phyloP scores from a whole-genome alignment of 2,797 vertebrate species.

The Tenualosa thibaudeaui region DNA sequence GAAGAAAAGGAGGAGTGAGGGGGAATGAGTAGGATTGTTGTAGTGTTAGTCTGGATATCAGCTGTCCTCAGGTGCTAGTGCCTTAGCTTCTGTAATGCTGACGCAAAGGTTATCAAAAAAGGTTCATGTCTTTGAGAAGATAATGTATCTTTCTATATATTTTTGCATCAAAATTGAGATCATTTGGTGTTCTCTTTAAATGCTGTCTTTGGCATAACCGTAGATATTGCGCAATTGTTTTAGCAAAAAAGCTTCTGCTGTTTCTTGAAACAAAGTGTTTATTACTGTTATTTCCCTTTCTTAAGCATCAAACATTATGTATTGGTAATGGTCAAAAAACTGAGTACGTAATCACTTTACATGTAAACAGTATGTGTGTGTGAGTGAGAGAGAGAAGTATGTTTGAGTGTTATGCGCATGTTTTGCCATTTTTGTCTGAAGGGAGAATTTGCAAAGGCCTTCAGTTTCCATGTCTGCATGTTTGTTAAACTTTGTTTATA shows the following conservation, averaged over 20 bases:
- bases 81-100: constrained; percentile 59
- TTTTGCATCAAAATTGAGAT: constrained; percentile 27
- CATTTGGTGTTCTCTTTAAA: not conserved
- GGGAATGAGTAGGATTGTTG: not conserved
- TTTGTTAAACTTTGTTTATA: constrained; percentile 17
- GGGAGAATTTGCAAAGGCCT: not conserved
- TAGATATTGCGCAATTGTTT: constrained; percentile 21
- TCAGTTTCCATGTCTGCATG: not conserved
- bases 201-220: constrained; percentile 7
- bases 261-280: constrained; percentile 15
- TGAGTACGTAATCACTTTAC: constrained; percentile 14
- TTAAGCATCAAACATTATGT: not conserved
- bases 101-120: constrained; percentile 32
- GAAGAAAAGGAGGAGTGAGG: not conserved
- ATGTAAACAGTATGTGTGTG: not conserved
- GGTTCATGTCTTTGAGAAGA: constrained; percentile 27
- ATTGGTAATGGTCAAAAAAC: constrained; percentile 18
- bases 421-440: not conserved
- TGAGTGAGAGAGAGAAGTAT: not conserved
- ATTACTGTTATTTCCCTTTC: not conserved
- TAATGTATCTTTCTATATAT: constrained; percentile 29
- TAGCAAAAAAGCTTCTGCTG: constrained; percentile 18
- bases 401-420: not conserved
- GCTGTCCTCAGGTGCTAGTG: constrained; percentile 57
- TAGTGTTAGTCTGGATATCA: constrained; percentile 22